Base-by-base conservation (phyloP, 2,113 vertebrate genomes). In the Chloroceryle aenea region DNA sequence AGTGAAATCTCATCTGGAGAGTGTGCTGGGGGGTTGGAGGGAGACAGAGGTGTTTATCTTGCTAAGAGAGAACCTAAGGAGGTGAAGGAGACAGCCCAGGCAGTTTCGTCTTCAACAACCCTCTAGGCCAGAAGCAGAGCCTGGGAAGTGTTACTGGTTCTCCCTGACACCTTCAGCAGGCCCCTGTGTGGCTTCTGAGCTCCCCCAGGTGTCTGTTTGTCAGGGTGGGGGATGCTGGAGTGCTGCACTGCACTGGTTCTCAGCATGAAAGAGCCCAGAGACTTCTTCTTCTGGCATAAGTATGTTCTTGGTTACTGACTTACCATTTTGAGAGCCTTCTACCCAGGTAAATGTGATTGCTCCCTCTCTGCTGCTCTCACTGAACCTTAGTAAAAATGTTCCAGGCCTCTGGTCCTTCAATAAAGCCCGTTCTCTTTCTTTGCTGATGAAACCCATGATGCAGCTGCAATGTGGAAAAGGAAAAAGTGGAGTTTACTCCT, bases 331-430 rank as follows among this genome's bases (percentile, higher is more conserved):
- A 43, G 98, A 97, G 29, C 96, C 98, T 61, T 99, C 99, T n/a
- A 99, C 98, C 99, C 99, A 99, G 12, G 99, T 99, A 93, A 99
- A 99, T 5, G 99, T 99, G 98, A 99, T 99, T 30, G 99, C 99
- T 38, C 99, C 99, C 43, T 99, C 99, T 40, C 92, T 97, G 96
- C 99, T 99, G 98, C 99, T 99, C 98, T 99, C 99, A 3, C 99
- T 99, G 98, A 99, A 99, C 17, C 99, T 93, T 67, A 99, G 95
- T 92, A 99, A 97, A 97, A 99, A 99, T 0, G 99, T 99, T 2
- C 99, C 99, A 0, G 98, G 98, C n/a, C 89, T 97, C 89, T 98
- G 98, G 73, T 98, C 98, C 53, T 98, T 99, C 34, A 99, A 96
- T 90, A 99, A 91, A 3, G 94, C 95, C 4, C 98, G 99, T 75